A percentile compares a stretch with the other conserved stretches of the same genome.
Evolutionary conservation across 1,140 invertebrate genomes (phyloP).

Genomic region (Drosophila sturtevanti): DNA sequence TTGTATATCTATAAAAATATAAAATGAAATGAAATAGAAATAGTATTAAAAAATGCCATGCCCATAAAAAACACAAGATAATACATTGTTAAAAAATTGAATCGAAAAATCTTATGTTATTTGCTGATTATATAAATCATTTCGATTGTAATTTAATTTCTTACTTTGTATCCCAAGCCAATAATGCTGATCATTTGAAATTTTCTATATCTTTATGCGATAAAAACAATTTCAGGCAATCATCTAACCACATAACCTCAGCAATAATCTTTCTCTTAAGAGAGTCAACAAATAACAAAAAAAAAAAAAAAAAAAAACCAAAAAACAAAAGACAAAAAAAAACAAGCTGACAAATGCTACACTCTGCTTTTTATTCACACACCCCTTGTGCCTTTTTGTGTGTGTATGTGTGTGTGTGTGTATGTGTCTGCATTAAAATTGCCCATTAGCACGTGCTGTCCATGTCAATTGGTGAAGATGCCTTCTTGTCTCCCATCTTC

Average conservation of each 20-base stretch:
- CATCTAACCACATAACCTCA: conserved; percentile 7
- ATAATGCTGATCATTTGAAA: not conserved
- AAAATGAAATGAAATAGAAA: too few species aligned
- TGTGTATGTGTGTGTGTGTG: too few species aligned
- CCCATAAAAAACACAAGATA: too few species aligned
- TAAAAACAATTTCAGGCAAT: conserved; percentile 10
- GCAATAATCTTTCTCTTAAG: not conserved
- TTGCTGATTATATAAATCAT: too few species aligned
- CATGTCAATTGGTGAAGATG: conserved; percentile 61
- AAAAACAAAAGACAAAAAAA: not conserved
- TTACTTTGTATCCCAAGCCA: not conserved
- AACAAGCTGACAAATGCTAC: conserved; percentile 11
- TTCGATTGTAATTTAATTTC: too few species aligned
- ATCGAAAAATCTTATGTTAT: too few species aligned
- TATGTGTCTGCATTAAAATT: not conserved
- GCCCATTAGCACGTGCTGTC: conserved; percentile 71
- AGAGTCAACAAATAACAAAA: not conserved
- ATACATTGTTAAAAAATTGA: too few species aligned
- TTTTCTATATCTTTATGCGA: not conserved
- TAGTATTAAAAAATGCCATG: too few species aligned
- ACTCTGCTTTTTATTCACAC: not conserved
- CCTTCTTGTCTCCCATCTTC: conserved; percentile 40
- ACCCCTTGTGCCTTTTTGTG: not conserved
- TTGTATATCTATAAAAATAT: too few species aligned
- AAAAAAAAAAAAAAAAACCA: not conserved